phyloP scores from a whole-genome alignment of 2,113 vertebrate genomes.

The Chroicocephalus ridibundus region DNA sequence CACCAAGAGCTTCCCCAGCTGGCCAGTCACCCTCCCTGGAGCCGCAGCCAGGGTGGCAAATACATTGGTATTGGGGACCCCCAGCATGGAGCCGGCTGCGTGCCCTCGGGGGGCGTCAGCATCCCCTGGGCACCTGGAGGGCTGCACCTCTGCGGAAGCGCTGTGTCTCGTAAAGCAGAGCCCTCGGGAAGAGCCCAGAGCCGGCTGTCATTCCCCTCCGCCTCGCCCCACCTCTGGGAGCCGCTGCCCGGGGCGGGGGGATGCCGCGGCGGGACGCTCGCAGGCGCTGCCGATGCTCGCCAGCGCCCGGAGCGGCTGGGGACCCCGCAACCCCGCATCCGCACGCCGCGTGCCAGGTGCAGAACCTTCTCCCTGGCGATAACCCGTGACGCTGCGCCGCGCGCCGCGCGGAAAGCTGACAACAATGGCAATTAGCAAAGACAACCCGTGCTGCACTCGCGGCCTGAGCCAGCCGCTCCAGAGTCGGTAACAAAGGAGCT shows the following conservation, averaged over 20 bases:
- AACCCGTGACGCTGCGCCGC: fast-evolving
- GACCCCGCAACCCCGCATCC: background rate
- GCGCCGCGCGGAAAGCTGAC: background rate
- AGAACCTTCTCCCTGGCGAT: no score
- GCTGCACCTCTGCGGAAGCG: background rate
- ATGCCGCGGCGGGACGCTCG: fast-evolving
- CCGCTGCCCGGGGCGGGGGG: background rate
- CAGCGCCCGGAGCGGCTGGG: fast-evolving
- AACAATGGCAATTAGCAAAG: background rate
- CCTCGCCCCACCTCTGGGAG: background rate
- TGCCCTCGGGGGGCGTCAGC: background rate
- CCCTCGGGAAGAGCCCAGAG: background rate
- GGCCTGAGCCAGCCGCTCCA: background rate
- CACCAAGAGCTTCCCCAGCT: background rate
- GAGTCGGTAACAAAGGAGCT: background rate
- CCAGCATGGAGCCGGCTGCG: fast-evolving
- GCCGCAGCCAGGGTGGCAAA: background rate
- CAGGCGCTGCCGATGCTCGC: background rate
- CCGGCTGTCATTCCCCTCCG: background rate
- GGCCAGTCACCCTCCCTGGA: background rate
- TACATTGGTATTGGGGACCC: fast-evolving
- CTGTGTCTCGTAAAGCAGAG: background rate
- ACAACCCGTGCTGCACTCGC: background rate
- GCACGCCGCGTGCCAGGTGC: fast-evolving
- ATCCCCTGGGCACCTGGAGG: background rate